phyloP scores from a whole-genome alignment of 2,797 vertebrate species.

The Phataginus tricuspis region DNA sequence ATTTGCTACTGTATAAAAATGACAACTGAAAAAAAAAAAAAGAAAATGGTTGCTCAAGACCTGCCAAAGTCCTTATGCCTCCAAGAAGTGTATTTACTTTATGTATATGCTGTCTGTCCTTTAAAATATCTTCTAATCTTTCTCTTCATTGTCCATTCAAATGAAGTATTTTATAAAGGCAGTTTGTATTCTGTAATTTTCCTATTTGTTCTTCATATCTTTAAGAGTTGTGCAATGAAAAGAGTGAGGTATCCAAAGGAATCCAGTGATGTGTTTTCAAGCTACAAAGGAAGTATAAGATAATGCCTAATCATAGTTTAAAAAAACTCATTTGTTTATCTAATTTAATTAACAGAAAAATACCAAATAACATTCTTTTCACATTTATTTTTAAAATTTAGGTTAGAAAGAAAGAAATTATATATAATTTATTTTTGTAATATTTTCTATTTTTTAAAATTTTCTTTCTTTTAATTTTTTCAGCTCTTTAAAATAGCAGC shows the following conservation, averaged over 20 bases:
- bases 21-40: no score
- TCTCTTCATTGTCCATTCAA: not conserved
- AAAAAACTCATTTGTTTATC: not conserved
- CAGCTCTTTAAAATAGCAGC: not conserved
- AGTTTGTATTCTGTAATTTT: not conserved
- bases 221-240: not conserved
- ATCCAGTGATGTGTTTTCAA: not conserved
- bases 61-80: not conserved
- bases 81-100: not conserved
- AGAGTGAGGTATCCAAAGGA: not conserved
- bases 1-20: no score
- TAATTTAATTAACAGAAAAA: not conserved
- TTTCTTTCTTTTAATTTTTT: not conserved
- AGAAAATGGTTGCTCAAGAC: not conserved
- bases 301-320: not conserved
- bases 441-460: not conserved
- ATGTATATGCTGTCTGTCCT: not conserved
- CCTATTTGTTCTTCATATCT: not conserved
- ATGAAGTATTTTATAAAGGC: not conserved
- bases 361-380: not conserved
- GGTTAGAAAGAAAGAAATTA: not conserved
- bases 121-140: not conserved
- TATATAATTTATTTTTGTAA: not conserved
- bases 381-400: slow-evolving; percentile 17
- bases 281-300: not conserved